Percentiles rank a stretch among this genome's conserved stretches.
Conservation (phyloP, 2,113 vertebrate genomes). For the Falco punctatus region DNA sequence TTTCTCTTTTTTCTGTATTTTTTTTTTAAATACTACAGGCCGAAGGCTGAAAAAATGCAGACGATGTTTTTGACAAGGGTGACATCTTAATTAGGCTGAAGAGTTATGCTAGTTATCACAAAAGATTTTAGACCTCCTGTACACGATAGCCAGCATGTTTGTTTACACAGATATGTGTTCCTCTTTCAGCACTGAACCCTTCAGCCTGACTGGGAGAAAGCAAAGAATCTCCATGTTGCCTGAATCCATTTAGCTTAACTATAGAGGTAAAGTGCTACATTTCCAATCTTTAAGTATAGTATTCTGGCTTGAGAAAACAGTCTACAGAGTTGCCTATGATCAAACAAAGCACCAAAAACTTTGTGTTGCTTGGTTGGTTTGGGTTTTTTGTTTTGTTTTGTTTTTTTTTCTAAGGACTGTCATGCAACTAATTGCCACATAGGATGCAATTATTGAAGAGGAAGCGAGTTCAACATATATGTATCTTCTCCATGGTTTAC, state of each 20-base stretch:
- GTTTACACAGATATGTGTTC: neutral
- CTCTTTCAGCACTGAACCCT: neutral
- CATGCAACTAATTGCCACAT: neutral
- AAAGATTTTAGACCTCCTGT: neutral
- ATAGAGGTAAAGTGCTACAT: neutral
- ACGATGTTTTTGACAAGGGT: neutral
- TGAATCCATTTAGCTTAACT: neutral
- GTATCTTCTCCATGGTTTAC: neutral
- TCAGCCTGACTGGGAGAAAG: neutral
- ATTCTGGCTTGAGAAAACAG: neutral
- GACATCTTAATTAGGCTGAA: constrained; percentile 36
- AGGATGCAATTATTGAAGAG: neutral
- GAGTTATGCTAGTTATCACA: neutral
- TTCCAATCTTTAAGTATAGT: neutral
- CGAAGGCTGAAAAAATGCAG: constrained; percentile 8
- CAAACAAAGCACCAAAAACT: neutral
- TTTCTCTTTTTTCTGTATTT: neutral
- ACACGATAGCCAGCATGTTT: neutral
- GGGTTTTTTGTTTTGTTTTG: too few species aligned
- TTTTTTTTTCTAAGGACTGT: neutral
- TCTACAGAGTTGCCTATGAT: neutral
- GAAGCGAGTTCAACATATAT: neutral
- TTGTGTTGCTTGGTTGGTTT: neutral
- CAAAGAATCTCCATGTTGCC: neutral
- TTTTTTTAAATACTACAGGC: neutral